Evolutionary conservation across 2,797 vertebrate genomes (phyloP).

Genomic region (Pangasius sanitwongsei): DNA sequence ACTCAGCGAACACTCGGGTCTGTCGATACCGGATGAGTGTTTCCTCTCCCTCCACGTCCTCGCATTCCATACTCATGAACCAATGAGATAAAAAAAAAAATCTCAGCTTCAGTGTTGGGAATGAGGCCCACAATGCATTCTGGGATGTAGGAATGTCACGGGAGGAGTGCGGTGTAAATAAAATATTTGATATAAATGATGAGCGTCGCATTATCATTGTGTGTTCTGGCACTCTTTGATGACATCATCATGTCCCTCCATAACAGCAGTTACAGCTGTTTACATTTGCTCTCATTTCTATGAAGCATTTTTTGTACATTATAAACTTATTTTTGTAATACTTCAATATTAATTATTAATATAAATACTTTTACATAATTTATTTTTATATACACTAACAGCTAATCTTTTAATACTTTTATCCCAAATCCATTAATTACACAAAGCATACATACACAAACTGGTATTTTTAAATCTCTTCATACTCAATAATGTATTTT

Average conservation of each 20-base stretch:
- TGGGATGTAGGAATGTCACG: neutral
- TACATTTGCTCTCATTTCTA: too few species aligned
- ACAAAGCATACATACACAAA: too few species aligned
- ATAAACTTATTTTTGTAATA: too few species aligned
- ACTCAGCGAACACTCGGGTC: constrained; percentile 73
- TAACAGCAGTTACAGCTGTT: neutral
- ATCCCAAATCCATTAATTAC: too few species aligned
- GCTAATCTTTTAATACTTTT: too few species aligned
- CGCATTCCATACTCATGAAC: constrained; percentile 76
- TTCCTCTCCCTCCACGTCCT: constrained; percentile 67
- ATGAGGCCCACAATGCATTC: neutral
- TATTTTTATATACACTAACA: too few species aligned
- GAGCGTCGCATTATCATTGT: neutral
- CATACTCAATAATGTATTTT: too few species aligned
- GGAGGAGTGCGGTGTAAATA: neutral
- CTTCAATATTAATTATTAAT: too few species aligned
- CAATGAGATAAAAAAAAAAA: constrained; percentile 48
- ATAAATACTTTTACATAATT: too few species aligned
- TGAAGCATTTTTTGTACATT: too few species aligned
- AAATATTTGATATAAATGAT: neutral
- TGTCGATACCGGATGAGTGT: constrained; percentile 65
- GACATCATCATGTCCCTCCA: neutral
- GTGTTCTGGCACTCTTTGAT: neutral
- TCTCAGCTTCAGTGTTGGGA: neutral
- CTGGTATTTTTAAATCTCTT: too few species aligned